Conservation (phyloP, 2,113 vertebrate genomes). For the Ictidomys tridecemlineatus region DNA sequence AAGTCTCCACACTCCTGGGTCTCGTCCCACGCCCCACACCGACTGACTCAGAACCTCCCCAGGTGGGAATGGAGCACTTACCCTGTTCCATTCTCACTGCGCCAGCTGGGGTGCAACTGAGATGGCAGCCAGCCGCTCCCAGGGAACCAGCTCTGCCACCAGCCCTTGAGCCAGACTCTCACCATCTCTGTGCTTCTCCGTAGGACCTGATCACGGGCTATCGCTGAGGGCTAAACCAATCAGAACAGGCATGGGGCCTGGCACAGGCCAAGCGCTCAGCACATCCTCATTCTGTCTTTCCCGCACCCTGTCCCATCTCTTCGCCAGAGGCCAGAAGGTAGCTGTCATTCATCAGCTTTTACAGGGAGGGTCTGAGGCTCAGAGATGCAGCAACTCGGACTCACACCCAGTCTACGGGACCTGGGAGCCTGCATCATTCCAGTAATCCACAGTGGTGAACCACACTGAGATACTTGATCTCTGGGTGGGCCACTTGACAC, state of each 20-base stretch:
- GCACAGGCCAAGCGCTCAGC: background rate
- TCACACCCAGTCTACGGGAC: background rate
- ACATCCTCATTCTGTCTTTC: background rate
- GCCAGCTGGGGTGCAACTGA: background rate
- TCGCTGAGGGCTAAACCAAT: no score
- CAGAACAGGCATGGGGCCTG: background rate
- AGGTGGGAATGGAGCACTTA: background rate
- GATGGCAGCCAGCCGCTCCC: no score
- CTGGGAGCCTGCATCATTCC: background rate
- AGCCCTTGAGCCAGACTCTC: background rate
- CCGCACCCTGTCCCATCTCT: background rate
- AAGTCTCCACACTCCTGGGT: background rate
- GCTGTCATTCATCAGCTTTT: background rate
- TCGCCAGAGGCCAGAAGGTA: background rate
- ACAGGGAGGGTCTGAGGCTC: background rate
- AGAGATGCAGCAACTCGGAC: background rate
- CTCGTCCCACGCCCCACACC: background rate
- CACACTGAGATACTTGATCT: background rate
- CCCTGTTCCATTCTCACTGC: background rate
- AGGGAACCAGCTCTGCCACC: background rate
- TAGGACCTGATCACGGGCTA: background rate
- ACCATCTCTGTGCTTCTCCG: background rate
- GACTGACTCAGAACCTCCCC: background rate
- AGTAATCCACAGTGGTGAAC: background rate
- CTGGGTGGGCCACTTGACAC: background rate